Evolutionary conservation across 2,113 vertebrate genomes (phyloP).

Genomic region (Dolichallabes microphthalmus): DNA sequence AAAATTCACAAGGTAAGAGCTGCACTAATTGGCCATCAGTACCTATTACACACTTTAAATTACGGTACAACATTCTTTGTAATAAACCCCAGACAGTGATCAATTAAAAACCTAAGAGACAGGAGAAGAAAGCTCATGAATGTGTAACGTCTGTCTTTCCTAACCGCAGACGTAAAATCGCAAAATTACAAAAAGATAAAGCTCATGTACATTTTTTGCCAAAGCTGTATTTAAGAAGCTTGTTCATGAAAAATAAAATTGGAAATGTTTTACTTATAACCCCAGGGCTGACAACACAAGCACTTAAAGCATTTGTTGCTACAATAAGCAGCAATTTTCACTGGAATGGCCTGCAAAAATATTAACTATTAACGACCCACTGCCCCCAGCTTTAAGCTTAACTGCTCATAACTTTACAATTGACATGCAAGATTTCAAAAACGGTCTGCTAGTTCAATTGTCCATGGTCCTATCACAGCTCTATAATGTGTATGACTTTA

Average conservation of each 20-base stretch:
- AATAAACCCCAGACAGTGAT: background rate
- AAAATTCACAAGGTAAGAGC: slow-evolving; percentile 21
- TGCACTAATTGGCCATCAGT: background rate
- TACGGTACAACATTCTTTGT: background rate
- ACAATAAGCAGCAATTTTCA: slow-evolving; percentile 1
- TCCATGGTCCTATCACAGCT: background rate
- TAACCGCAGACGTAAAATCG: background rate
- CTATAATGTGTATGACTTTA: slow-evolving; percentile 1
- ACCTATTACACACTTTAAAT: slow-evolving; percentile 22
- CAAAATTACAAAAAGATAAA: background rate
- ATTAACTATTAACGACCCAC: background rate
- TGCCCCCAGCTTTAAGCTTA: background rate
- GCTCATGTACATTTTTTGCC: background rate
- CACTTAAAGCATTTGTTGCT: slow-evolving; percentile 16
- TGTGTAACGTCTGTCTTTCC: background rate
- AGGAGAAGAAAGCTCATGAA: background rate
- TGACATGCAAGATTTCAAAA: slow-evolving; percentile 15
- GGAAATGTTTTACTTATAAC: background rate
- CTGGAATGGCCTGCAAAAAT: background rate
- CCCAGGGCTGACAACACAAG: background rate
- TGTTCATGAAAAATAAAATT: slow-evolving; percentile 1
- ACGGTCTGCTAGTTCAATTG: slow-evolving; percentile 15
- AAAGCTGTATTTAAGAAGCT: slow-evolving; percentile 17
- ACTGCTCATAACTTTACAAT: slow-evolving; percentile 2
- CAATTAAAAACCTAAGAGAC: slow-evolving; percentile 5